phyloP scores from a whole-genome alignment of 2,797 vertebrate species.

The Phoebastria nigripes region DNA sequence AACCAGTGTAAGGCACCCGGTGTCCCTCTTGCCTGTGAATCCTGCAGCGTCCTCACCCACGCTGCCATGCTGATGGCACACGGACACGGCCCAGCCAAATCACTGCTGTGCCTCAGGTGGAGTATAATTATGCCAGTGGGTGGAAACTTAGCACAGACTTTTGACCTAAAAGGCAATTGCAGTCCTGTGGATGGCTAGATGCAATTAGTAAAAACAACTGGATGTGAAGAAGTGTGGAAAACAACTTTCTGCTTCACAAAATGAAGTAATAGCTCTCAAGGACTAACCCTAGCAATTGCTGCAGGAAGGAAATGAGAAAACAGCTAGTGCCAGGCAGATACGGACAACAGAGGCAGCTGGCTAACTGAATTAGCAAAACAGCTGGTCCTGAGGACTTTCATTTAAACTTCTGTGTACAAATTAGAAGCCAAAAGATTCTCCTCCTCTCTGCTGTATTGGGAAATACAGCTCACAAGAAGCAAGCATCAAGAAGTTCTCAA shows the following conservation, averaged over 20 bases:
- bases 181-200: neutral
- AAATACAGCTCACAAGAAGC: neutral
- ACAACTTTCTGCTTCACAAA: neutral
- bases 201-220: neutral
- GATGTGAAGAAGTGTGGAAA: neutral
- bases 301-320: neutral
- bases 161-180: neutral
- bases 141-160: neutral
- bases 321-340: neutral
- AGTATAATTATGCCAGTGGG: neutral
- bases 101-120: neutral
- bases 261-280: neutral
- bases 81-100: neutral
- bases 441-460: neutral
- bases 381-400: neutral
- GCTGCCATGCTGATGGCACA: rapidly evolving
- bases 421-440: neutral
- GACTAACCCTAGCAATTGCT: neutral
- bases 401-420: neutral
- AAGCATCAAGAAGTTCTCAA: neutral
- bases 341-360: neutral
- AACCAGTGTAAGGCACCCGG: neutral
- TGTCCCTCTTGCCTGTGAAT: neutral
- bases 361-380: neutral
- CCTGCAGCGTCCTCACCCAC: neutral